Conservation (phyloP, 2,113 vertebrate species). For the Callorhinus ursinus region DNA sequence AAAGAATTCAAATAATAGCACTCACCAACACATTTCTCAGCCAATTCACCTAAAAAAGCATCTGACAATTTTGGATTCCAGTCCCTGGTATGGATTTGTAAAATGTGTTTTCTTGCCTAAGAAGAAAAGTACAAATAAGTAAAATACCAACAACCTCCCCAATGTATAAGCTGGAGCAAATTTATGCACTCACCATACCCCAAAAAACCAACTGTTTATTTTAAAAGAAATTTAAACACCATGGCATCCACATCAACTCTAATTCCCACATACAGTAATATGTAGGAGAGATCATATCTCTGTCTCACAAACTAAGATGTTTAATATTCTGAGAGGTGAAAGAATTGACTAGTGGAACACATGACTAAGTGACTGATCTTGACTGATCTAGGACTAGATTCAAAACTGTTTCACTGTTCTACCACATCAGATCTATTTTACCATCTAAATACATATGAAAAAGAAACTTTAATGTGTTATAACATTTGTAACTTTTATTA, state of each 20-base stretch:
- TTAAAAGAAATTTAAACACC: constrained; percentile 43
- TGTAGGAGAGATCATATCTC: neutral
- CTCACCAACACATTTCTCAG: constrained; percentile 99
- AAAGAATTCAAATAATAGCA: constrained; percentile 65
- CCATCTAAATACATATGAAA: neutral
- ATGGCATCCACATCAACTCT: neutral
- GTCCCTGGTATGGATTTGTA: constrained; percentile 98
- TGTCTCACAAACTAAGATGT: constrained; percentile 14
- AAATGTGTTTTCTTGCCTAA: constrained; percentile 99
- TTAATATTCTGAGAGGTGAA: neutral
- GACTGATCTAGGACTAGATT: constrained; percentile 2
- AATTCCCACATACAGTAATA: neutral
- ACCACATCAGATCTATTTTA: constrained; percentile 1
- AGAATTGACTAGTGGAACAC: neutral
- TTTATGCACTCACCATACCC: neutral
- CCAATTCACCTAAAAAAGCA: constrained; percentile 96
- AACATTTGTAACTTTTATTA: neutral
- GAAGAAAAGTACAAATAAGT: constrained; percentile 50
- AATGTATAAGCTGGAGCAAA: constrained; percentile 21
- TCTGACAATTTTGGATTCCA: constrained; percentile 97
- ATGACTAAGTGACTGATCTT: neutral
- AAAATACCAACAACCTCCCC: constrained; percentile 35
- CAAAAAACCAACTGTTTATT: neutral
- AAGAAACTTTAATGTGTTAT: neutral
- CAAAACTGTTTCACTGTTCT: constrained; percentile 43